phyloP scores from a whole-genome alignment of 2,888 invertebrate genomes.

The Chrysomela aeneicollis region DNA sequence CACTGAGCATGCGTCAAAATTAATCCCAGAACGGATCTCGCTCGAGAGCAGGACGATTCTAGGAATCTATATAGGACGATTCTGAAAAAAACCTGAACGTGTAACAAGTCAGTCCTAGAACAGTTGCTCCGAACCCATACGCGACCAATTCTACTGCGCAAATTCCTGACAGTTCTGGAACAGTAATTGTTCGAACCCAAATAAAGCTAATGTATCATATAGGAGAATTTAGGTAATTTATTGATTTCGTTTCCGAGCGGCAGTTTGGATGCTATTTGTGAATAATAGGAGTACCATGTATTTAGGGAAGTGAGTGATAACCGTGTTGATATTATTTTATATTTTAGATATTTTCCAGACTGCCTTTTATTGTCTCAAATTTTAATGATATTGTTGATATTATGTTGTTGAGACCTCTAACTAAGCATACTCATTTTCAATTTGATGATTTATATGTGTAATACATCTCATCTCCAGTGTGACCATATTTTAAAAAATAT shows the following conservation, averaged over 20 bases:
- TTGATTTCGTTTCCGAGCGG: conserved; percentile 20
- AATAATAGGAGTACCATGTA: conserved; percentile 15
- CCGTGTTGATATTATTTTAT: conserved; percentile 41
- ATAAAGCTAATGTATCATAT: no score
- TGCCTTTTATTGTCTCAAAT: conserved; percentile 38
- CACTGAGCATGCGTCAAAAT: no score
- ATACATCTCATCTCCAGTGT: conserved; percentile 29
- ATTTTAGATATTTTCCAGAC: conserved; percentile 39
- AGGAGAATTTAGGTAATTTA: conserved; percentile 21
- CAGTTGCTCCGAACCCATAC: no score
- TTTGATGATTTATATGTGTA: conserved; percentile 36
- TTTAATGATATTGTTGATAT: conserved; percentile 44
- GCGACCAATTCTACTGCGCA: no score
- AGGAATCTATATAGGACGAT: no score
- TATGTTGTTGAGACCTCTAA: conserved; percentile 31
- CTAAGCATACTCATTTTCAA: conserved; percentile 36
- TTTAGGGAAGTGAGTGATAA: conserved; percentile 36
- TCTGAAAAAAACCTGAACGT: no score
- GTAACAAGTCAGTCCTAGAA: no score
- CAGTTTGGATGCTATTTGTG: conserved; percentile 23
- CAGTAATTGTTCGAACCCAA: no score
- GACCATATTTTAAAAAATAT: conserved; percentile 42
- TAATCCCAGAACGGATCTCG: no score
- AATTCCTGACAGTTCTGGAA: no score
- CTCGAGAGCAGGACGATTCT: no score